phyloP scores from a whole-genome alignment of 2,888 invertebrate genomes.

The Athalia rosae region DNA sequence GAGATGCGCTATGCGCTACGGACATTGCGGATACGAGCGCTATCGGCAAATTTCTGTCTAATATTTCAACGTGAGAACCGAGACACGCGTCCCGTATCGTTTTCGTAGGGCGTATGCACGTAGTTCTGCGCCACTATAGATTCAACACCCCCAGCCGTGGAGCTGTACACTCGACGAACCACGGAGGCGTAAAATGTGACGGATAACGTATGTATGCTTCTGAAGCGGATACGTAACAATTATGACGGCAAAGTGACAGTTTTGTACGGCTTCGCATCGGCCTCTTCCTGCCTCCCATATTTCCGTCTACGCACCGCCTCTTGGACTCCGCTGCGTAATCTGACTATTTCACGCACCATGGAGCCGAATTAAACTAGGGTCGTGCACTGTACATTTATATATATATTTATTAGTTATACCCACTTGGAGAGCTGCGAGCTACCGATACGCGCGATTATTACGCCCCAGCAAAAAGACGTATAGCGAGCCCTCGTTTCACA shows the following conservation, averaged over 20 bases:
- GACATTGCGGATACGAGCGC: neutral
- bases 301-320: neutral
- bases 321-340: slow-evolving; percentile 30
- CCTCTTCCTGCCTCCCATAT: neutral
- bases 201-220: slow-evolving; percentile 53
- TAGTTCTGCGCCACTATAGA: neutral
- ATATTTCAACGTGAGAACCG: slow-evolving; percentile 32
- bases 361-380: slow-evolving; percentile 30
- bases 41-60: neutral
- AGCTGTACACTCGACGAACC: slow-evolving; percentile 50
- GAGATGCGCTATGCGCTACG: too few relatives aligned
- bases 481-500: too few relatives aligned
- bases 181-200: slow-evolving; percentile 63
- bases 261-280: slow-evolving; percentile 13
- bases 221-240: slow-evolving; percentile 58
- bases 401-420: too few relatives aligned
- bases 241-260: slow-evolving; percentile 56
- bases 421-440: too few relatives aligned
- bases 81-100: slow-evolving; percentile 33
- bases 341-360: slow-evolving; percentile 44
- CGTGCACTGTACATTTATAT: neutral
- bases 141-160: neutral
- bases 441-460: too few relatives aligned
- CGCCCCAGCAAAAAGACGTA: too few relatives aligned
- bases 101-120: neutral